phyloP scores from a whole-genome alignment of 2,113 vertebrate genomes.

The Mormyrus iriodes region DNA sequence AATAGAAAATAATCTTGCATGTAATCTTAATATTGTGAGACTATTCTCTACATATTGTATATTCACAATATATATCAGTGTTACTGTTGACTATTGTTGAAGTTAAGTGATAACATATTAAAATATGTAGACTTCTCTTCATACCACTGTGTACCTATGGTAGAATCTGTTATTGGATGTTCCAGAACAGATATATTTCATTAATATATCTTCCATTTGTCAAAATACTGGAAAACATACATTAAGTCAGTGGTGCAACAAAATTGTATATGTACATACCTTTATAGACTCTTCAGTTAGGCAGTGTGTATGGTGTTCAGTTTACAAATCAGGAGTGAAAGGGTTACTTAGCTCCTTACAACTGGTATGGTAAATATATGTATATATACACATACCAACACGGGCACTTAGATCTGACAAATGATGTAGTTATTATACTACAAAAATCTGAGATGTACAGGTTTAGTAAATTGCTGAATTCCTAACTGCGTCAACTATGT shows the following conservation, averaged over 20 bases:
- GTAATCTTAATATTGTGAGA: conserved; percentile 66
- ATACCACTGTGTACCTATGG: conserved; percentile 60
- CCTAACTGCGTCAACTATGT: background rate
- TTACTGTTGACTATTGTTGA: conserved; percentile 77
- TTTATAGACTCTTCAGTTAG: conserved; percentile 5
- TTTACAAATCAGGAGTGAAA: conserved; percentile 6
- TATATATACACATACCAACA: conserved; percentile 1
- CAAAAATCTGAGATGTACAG: background rate
- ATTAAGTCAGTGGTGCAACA: conserved; percentile 12
- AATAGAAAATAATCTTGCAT: conserved; percentile 67
- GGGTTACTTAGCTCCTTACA: conserved; percentile 2
- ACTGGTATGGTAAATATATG: conserved; percentile 12
- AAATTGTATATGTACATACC: conserved; percentile 11
- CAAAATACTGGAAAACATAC: conserved; percentile 17
- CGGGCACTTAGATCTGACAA: background rate
- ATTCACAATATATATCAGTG: conserved; percentile 78
- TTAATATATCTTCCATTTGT: conserved; percentile 22
- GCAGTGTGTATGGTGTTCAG: conserved; percentile 12
- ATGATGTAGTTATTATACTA: background rate
- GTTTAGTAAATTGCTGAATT: background rate
- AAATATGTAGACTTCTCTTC: conserved; percentile 68
- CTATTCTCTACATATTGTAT: conserved; percentile 77
- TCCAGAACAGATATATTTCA: conserved; percentile 63
- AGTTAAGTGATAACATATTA: conserved; percentile 76
- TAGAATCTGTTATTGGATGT: conserved; percentile 65